Evolutionary conservation across 2,113 vertebrate genomes (phyloP), one percentile per base, ranked within the genome.

Genomic region (Mesembrinibis cayennensis): DNA sequence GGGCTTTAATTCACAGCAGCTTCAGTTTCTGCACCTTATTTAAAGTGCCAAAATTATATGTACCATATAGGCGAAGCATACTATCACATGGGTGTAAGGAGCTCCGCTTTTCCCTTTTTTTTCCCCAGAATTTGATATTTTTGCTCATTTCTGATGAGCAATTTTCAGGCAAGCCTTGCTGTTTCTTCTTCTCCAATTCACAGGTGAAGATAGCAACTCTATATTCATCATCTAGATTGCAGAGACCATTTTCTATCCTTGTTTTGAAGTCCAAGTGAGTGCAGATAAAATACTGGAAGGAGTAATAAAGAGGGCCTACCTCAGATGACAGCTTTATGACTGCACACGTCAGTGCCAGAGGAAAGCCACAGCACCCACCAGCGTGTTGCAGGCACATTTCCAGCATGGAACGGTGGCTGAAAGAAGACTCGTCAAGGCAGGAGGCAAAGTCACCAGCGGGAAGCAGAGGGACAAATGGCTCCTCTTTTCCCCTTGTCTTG

Each of bases 281-380:
- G 55, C 44, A 82, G 36, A 56, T 38, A 77, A 88, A 69, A 69
- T 21, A 55, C 27, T 27, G 50, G 49, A 65, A 7, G 4, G 9
- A 65, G 29, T 16, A 65, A 79, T 14, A 25, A 72, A 34, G 44
- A 79, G n/a, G 52, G 34, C 20, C 3, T 2, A 56, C 20, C n/a
- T 36, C 38, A 78, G n/a, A 42, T 8, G 44, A 61, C 53, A 93
- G 62, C 34, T 81, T 19, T 53, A 58, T 4, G 16, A 62, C 50
- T 4, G 2, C 0, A 2, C 29, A 38, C 1, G 1, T 16, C 25
- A 7, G 32, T 38, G 38, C 52, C 10, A 1, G 42, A 66, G 17
- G n/a, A 70, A 87, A 91, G 53, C 38, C 50, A 72, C 38, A 69
- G 82, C 44, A 42, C 23, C 61, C 55, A 65, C 7, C 40, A 58